Conservation (phyloP, 2,797 vertebrate species). For the Gymnothorax reevesii region DNA sequence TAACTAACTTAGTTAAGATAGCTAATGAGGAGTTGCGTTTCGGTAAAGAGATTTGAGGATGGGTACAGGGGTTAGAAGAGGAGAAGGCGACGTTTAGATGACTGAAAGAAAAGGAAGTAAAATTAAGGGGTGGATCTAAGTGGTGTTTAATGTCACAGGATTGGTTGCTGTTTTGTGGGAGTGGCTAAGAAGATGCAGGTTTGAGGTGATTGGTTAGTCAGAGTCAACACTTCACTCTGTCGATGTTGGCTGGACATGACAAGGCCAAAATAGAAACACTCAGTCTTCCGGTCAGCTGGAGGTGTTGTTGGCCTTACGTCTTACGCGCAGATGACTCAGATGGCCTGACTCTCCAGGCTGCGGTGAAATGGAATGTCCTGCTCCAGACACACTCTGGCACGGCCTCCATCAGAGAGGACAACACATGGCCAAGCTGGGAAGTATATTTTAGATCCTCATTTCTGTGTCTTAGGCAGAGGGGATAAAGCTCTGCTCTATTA, state of each 20-base stretch:
- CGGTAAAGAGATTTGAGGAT: background rate
- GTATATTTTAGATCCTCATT: background rate
- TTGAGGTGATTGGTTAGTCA: background rate
- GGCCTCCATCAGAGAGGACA: background rate
- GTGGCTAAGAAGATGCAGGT: background rate
- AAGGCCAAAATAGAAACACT: background rate
- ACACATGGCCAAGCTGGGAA: background rate
- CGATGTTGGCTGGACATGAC: too few relatives aligned
- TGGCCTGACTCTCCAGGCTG: background rate
- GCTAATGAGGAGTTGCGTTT: too few relatives aligned
- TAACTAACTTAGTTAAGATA: too few relatives aligned
- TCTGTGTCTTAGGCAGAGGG: background rate
- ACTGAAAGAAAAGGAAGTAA: background rate
- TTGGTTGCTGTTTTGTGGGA: background rate
- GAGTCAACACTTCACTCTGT: background rate
- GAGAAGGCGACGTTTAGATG: background rate
- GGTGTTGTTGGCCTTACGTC: background rate
- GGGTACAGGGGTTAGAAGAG: background rate
- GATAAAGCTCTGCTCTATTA: background rate
- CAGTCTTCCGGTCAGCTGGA: background rate
- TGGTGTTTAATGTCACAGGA: background rate
- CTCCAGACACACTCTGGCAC: background rate
- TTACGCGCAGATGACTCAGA: background rate
- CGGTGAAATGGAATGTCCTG: background rate
- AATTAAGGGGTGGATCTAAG: background rate